Percentiles rank a stretch among this genome's conserved stretches.
Evolutionary conservation across 2,888 invertebrate species (phyloP).

Genomic region (Perdita meconis): DNA sequence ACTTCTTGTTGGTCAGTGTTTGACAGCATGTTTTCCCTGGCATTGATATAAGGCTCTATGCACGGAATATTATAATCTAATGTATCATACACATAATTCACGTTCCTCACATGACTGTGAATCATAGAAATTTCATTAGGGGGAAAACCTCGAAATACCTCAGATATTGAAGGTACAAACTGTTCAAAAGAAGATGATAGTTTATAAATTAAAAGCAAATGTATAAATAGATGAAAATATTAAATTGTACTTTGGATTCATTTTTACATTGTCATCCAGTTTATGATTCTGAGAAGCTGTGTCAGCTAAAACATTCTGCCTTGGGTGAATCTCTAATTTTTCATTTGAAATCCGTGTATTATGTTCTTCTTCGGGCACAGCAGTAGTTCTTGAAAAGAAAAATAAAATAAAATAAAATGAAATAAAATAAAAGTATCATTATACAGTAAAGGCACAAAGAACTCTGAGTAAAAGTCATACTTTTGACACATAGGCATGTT

Average conservation of each 20-base stretch:
- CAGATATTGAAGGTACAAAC: constrained; percentile 44
- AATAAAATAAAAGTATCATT: background rate
- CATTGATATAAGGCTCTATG: constrained; percentile 38
- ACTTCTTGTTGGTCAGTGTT: constrained; percentile 36
- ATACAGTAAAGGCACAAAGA: background rate
- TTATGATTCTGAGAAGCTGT: constrained; percentile 17
- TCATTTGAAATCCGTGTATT: background rate
- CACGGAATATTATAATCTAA: constrained; percentile 45
- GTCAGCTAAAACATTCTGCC: constrained; percentile 14
- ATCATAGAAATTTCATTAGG: constrained; percentile 69
- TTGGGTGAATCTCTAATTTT: constrained; percentile 15
- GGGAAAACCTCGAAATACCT: constrained; percentile 71
- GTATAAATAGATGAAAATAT: background rate
- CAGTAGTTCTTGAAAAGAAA: constrained; percentile 13
- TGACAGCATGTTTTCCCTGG: constrained; percentile 28
- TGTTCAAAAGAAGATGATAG: constrained; percentile 19
- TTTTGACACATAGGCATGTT: constrained; percentile 10
- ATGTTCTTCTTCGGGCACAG: constrained; percentile 12
- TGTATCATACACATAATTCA: constrained; percentile 58
- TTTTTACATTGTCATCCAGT: constrained; percentile 26
- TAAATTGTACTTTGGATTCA: background rate
- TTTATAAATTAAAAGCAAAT: constrained; percentile 14
- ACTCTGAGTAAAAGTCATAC: constrained; percentile 29
- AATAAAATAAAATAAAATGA: too few relatives aligned
- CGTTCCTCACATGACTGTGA: constrained; percentile 63